These are phyloP conservation scores for Hypsibius dujardini DNA, from an alignment of 1,140 invertebrate genomes.

Conservation along the genomic window DNA sequence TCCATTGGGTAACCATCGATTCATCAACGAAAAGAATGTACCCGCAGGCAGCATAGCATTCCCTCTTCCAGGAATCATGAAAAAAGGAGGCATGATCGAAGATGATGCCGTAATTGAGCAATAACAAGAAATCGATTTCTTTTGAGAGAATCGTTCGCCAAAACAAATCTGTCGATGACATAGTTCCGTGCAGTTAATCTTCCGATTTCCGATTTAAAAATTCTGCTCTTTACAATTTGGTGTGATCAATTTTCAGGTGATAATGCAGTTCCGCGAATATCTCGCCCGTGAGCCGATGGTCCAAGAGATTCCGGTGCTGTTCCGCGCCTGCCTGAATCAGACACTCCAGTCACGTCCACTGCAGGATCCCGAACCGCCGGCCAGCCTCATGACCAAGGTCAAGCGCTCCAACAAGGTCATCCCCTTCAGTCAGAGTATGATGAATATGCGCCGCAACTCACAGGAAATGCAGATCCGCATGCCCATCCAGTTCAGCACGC, in stretches of 20 bases:
- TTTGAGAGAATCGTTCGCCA: not conserved
- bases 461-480: constrained; percentile 11
- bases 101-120: not conserved
- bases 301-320: not conserved
- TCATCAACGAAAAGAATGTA: no score
- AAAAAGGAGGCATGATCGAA: not conserved
- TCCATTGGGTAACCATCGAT: no score
- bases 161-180: no score
- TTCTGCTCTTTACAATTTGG: not conserved
- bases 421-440: constrained; percentile 6
- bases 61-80: not conserved
- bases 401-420: constrained; percentile 15
- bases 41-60: no score
- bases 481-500: constrained; percentile 13
- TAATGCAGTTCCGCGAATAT: constrained; percentile 15
- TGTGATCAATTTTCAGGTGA: not conserved
- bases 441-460: constrained; percentile 1
- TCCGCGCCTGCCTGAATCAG: not conserved
- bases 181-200: no score
- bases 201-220: not conserved
- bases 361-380: not conserved
- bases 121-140: not conserved
- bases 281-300: not conserved
- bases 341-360: not conserved
- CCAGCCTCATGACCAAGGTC: not conserved